Percentiles rank a stretch among this genome's conserved stretches.
Evolutionary conservation across 64 coral and sea anemone genomes (phyloP).

Genomic region (Astreopora myriophthalma): DNA sequence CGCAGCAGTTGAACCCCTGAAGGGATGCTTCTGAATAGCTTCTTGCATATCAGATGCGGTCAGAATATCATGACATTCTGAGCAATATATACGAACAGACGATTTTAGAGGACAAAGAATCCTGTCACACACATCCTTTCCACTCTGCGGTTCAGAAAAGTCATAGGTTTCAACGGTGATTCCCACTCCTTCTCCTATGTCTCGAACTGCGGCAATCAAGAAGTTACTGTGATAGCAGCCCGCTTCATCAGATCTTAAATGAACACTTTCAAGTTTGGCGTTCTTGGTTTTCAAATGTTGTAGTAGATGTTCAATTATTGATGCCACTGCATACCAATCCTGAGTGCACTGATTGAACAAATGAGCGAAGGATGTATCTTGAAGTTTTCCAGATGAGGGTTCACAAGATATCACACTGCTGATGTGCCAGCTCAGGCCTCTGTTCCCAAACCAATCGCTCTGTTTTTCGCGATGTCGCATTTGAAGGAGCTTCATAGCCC

Average conservation of each 20-base stretch:
- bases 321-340: constrained; percentile 72
- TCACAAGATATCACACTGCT: constrained; percentile 41
- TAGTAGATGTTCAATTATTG: constrained; percentile 65
- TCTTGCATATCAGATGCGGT: constrained; percentile 45
- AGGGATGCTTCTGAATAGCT: neutral
- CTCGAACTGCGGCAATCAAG: constrained; percentile 11
- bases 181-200: constrained; percentile 43
- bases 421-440: constrained; percentile 63
- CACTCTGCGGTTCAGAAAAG: constrained; percentile 61
- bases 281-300: neutral
- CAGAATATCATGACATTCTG: constrained; percentile 63
- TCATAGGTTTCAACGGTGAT: constrained; percentile 37
- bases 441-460: constrained; percentile 58
- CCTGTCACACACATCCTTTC: constrained; percentile 68
- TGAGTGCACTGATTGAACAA: constrained; percentile 11
- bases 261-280: constrained; percentile 16
- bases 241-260: constrained; percentile 60
- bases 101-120: constrained; percentile 75
- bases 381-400: neutral
- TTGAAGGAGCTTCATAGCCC: constrained; percentile 56
- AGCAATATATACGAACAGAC: constrained; percentile 48
- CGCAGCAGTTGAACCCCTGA: neutral
- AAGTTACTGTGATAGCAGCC: constrained; percentile 75
- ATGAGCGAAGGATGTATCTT: constrained; percentile 42
- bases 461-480: constrained; percentile 51